Evolutionary conservation across 2,888 invertebrate genomes (phyloP).

Genomic region (Troglohyphantes excavatus): DNA sequence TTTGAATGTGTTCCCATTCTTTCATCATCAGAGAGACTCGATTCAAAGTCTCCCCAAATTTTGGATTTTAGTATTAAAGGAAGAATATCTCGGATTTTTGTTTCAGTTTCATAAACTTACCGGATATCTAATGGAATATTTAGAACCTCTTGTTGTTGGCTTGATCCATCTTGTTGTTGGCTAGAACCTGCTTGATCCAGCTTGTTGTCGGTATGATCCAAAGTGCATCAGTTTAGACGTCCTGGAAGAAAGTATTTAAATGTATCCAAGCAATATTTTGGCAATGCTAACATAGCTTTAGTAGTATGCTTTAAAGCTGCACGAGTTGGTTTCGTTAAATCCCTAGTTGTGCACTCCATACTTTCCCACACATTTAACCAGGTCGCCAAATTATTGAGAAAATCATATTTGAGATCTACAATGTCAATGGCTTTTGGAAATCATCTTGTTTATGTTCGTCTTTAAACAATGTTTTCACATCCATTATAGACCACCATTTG

Average conservation of each 20-base stretch:
- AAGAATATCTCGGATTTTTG: slow-evolving; percentile 8
- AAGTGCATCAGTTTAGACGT: slow-evolving; percentile 32
- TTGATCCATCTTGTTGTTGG: too few relatives aligned
- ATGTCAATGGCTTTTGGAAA: not conserved
- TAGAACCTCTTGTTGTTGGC: not conserved
- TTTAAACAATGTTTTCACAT: slow-evolving; percentile 10
- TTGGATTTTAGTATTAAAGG: not conserved
- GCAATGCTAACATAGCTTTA: not conserved
- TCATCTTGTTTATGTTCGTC: not conserved
- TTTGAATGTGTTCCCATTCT: not conserved
- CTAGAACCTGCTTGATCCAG: too few relatives aligned
- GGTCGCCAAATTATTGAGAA: not conserved
- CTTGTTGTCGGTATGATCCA: not conserved
- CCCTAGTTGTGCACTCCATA: not conserved
- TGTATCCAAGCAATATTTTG: not conserved
- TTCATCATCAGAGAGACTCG: not conserved
- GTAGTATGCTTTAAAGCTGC: not conserved
- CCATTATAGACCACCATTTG: not conserved
- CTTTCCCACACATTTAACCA: slow-evolving; percentile 19
- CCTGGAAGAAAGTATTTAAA: slow-evolving; percentile 27
- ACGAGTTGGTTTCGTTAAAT: not conserved
- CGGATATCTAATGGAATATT: slow-evolving; percentile 22
- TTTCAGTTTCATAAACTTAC: slow-evolving; percentile 16
- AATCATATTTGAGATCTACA: not conserved
- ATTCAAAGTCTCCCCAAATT: not conserved